Percentiles rank a stretch among this genome's conserved stretches.
Conservation (phyloP, 1,140 invertebrate species). For the Brachionus rubens region DNA sequence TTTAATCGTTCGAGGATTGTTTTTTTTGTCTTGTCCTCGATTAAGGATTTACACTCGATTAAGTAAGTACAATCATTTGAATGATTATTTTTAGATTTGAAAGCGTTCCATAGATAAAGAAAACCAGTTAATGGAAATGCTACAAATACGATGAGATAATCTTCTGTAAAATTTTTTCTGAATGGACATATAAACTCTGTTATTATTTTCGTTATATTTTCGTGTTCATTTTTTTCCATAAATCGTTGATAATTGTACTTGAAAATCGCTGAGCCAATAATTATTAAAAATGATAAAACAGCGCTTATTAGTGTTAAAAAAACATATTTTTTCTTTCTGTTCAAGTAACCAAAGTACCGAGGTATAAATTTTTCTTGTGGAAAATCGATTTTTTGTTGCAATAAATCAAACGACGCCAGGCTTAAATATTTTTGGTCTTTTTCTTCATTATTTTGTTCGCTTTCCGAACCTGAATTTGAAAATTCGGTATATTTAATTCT, state of each 20-base stretch:
- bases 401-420: too few relatives aligned
- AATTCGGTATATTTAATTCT: background rate
- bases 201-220: too few relatives aligned
- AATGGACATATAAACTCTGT: background rate
- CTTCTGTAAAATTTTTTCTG: background rate
- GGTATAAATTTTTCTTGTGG: too few relatives aligned
- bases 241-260: background rate
- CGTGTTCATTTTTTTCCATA: too few relatives aligned
- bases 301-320: background rate
- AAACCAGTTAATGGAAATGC: background rate
- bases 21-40: background rate
- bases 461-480: too few relatives aligned
- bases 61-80: background rate
- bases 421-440: too few relatives aligned
- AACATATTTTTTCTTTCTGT: background rate
- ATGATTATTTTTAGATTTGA: background rate
- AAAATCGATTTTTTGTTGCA: too few relatives aligned
- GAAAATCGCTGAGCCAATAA: background rate
- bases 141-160: background rate
- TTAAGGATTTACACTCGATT: background rate
- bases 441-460: too few relatives aligned
- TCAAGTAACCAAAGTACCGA: background rate
- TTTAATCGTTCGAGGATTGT: background rate
- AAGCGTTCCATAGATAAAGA: background rate
- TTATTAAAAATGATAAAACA: background rate